Base-by-base conservation (phyloP, 2,797 vertebrate species). In the Salmo trutta region DNA sequence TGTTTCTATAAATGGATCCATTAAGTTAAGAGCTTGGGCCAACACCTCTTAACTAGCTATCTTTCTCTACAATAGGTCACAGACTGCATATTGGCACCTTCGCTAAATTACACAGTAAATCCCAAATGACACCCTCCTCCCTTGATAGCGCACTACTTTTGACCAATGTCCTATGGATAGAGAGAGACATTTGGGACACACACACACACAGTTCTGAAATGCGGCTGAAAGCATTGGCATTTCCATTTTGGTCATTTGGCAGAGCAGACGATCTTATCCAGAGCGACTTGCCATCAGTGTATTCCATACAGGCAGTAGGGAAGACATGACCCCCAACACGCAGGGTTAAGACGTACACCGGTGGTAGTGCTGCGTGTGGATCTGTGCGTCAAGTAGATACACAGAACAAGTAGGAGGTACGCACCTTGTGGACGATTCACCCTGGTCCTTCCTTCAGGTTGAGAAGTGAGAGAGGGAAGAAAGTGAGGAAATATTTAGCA, bases 371-470 rank as follows among this genome's bases (percentile, higher is more conserved):
- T 47, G 41, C 10, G 2, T 47, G 2, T 47, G 41, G 41, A 47
- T 47, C 41, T 47, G 41, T 47, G 41, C 10, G 2, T 10, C 10
- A 47, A 12, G 0, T 47, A 47, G 41, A 47, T 47, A 14, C 8
- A 62, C 59, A 24, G 16, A 1, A 24, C 59, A 62, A 21, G 21
- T 21, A 74, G 78, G 69, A 51, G 78, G 69, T 75, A 93, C 93
- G 88, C 88, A 94, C 94, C 93, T 94, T 84, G 92, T 94, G 62
- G 87, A 90, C 0, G 94, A 87, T 84, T 95, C 93, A 66, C 92
- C 92, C 93, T 97, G 96, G 87, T 98, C 97, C 95, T 97, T 98
- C 94, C 97, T 98, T 95, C 88, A 94, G 92, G 87, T 47, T 47
- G 41, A 47, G 41, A 47, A 47, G 41, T 47, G 90, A 87, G 91